Base-by-base conservation (phyloP, 2,888 invertebrate genomes). In the Nineta flava region DNA sequence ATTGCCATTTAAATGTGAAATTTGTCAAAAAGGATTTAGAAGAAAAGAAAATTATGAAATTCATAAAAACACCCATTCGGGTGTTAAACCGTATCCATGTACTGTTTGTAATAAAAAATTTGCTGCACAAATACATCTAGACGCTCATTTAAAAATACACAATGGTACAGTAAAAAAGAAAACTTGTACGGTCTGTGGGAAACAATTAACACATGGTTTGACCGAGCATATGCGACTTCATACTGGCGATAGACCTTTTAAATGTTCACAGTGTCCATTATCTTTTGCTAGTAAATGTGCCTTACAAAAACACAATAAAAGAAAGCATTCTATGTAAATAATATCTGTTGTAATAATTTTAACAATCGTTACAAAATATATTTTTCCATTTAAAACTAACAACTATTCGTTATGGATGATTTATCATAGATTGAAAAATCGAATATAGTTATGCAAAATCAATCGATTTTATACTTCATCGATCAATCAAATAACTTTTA, bases 11-110 rank as follows among this genome's bases (percentile, higher is more conserved):
- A 57, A 55, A 16, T 67, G 67, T 51, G 43, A 54, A 1, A 57
- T 63, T 35, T 67, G 67, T 47, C 51, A 55, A 15, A 66, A 65
- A 54, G 66, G 65, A 9, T 67, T 66, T 51, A 61, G 65, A 61
- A 54, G 67, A 17, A 66, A 65, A 51, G 67, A 67, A 50, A 66
- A 66, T 55, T 55, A 63, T 48, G 65, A 67, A 53, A 60, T 65
- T 1, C 67, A 67, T 54, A 50, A 62, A 16, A 65, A 63, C 48
- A 60, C 61, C 35, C 67, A 67, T 50, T 63, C 61, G 7, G 65
- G 65, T 2, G 53, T 65, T 9, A 66, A 62, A 53, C 65, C 64
- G 45, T 66, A 59, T 50, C 17, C 48, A 5, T 67, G 67, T 53
- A 50, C 56, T 1, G 45, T 60, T 17, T 67, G 67, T 49, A 56